phyloP scores from a whole-genome alignment of 2,797 vertebrate species.

The Acridotheres tristis region DNA sequence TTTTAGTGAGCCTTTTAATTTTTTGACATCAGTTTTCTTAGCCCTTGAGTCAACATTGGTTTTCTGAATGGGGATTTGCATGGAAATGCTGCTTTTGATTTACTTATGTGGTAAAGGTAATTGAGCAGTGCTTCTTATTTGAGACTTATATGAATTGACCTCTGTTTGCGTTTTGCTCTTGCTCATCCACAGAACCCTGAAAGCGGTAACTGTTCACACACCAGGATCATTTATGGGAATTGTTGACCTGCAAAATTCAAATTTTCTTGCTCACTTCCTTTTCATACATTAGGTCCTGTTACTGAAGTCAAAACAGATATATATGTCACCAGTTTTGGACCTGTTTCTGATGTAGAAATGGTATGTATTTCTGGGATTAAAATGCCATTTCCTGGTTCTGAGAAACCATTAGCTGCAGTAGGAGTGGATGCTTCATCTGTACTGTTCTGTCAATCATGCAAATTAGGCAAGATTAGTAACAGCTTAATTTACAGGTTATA shows the following conservation, averaged over 20 bases:
- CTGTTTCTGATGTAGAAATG: constrained; percentile 99
- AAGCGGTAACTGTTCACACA: neutral
- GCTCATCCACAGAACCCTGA: constrained; percentile 37
- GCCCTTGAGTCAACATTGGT: neutral
- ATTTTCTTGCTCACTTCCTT: constrained; percentile 68
- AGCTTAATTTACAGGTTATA: constrained; percentile 66
- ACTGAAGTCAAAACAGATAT: constrained; percentile 99
- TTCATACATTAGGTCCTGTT: constrained; percentile 86
- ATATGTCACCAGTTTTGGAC: constrained; percentile 99
- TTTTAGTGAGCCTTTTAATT: neutral
- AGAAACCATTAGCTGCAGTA: constrained; percentile 45
- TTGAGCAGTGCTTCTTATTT: neutral
- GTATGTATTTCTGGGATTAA: constrained; percentile 79
- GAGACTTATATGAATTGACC: constrained; percentile 2
- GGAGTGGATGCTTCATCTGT: constrained; percentile 57
- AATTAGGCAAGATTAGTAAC: constrained; percentile 61
- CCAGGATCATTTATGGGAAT: constrained; percentile 27
- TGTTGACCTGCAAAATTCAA: constrained; percentile 64
- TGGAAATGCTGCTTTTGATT: constrained; percentile 27
- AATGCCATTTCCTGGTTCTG: constrained; percentile 51
- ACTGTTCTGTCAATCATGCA: constrained; percentile 55
- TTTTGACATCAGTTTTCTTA: constrained; percentile 1
- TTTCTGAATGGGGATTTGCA: constrained; percentile 31
- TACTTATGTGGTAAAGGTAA: constrained; percentile 8
- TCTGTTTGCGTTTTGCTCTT: constrained; percentile 50